Base-by-base conservation (phyloP, 2,888 invertebrate species). In the Diarsia brunnea region DNA sequence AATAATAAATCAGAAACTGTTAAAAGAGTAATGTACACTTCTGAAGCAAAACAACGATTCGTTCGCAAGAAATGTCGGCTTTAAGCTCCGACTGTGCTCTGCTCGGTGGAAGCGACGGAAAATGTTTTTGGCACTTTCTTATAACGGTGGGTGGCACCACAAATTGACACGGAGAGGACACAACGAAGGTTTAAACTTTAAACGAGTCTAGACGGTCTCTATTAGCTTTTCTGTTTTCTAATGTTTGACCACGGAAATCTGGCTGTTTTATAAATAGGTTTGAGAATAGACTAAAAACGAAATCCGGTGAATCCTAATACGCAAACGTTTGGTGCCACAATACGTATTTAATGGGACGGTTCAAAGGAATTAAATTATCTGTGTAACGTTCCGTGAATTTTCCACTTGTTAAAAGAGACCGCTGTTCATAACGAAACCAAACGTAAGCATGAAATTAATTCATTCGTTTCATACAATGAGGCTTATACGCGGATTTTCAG, bases 351-450 rank as follows among this genome's bases (percentile, higher is more conserved):
- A 87, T 84, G 82, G 87, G 85, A 88, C 85, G 83, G 87, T 84
- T 91, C 91, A 91, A 91, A 93, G 89, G 87, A 89, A 89, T 91
- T 87, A 88, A 90, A 91, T 91, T 92, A 92, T 90, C 87, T 90
- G 90, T 84, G 87, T 88, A 90, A 82, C 90, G 90, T 88, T 81
- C 89, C 90, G 90, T 91, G 87, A 92, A 92, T 91, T 92, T 92
- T 89, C 90, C 90, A 87, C 88, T 89, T 87, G 89, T 87, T 90
- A 88, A 86, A 84, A 86, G 83, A 83, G 79, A 85, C 86, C 88
- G 84, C 82, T 84, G 82, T 82, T 89, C 88, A 84, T 84, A 82
- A 81, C 81, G 85, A 89, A 90, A 91, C 87, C 88, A 86, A 91
- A 92, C 84, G 87, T 85, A 88, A 88, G 89, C 87, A 86, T 87